Evolutionary conservation across 2,797 vertebrate genomes (phyloP).

Genomic region (Centroberyx gerrardi): DNA sequence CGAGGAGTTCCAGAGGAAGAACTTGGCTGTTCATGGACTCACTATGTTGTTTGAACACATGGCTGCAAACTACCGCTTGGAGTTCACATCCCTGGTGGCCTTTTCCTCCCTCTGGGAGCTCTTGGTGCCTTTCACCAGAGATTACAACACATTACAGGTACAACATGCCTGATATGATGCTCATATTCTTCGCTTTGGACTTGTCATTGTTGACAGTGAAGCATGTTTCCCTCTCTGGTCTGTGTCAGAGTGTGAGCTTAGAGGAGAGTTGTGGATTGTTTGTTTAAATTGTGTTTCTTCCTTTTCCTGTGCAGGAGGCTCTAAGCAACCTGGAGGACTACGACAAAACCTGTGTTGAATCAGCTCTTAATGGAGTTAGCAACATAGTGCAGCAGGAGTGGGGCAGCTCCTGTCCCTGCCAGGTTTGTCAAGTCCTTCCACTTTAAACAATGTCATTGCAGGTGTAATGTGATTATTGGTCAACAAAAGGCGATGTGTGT

Average conservation of each 20-base stretch:
- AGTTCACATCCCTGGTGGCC: conserved; percentile 95
- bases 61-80: conserved; percentile 97
- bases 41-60: conserved; percentile 99
- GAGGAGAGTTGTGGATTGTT: neutral
- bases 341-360: conserved; percentile 97
- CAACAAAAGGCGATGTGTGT: neutral
- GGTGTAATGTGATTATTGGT: conserved; percentile 1
- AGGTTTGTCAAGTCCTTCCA: conserved; percentile 82
- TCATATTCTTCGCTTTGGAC: neutral
- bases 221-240: neutral
- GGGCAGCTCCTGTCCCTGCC: conserved; percentile 95
- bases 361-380: conserved; percentile 93
- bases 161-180: neutral
- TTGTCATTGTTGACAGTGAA: neutral
- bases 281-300: neutral
- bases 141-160: conserved; percentile 97
- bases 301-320: conserved; percentile 88
- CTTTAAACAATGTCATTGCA: neutral
- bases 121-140: conserved; percentile 97
- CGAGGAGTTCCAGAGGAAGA: conserved; percentile 97
- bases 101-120: conserved; percentile 98
- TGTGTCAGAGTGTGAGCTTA: neutral
- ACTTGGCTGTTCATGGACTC: conserved; percentile 95
- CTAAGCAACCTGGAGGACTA: conserved; percentile 97
- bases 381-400: conserved; percentile 97